These are phyloP conservation scores for Pleuronectes platessa DNA, from an alignment of 2,113 vertebrate species.

Conservation along the genomic window DNA sequence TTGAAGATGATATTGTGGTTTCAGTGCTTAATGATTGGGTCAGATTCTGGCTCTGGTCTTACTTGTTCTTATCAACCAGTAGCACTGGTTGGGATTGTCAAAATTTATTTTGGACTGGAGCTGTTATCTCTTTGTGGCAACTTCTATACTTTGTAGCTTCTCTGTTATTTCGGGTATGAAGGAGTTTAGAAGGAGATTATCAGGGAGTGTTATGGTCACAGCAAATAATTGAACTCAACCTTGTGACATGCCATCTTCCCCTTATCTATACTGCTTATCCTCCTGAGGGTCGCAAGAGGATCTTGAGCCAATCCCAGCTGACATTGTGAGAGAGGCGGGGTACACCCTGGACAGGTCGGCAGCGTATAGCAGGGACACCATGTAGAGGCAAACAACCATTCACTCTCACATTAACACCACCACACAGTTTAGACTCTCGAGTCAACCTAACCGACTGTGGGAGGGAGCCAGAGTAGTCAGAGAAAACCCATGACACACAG, in stretches of 20 bases:
- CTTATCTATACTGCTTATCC: not conserved
- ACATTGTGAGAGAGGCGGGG: no score
- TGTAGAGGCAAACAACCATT: no score
- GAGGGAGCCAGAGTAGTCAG: no score
- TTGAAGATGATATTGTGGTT: slow-evolving; percentile 1
- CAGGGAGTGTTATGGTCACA: not conserved
- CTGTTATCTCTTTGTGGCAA: slow-evolving; percentile 1
- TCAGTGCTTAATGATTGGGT: not conserved
- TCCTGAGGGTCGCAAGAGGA: no score
- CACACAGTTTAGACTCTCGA: no score
- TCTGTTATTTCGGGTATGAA: not conserved
- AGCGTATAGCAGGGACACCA: no score
- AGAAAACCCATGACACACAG: no score
- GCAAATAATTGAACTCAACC: not conserved
- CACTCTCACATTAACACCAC: no score
- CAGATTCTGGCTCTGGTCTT: not conserved
- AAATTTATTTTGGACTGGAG: not conserved
- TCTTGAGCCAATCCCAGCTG: no score
- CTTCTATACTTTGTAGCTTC: not conserved
- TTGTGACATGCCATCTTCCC: not conserved
- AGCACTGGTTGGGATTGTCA: not conserved
- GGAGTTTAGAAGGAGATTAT: not conserved
- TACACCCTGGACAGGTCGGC: no score
- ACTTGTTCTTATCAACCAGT: not conserved
- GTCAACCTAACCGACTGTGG: no score